phyloP scores from a whole-genome alignment of 2,888 invertebrate genomes.

The Heliconius erato region DNA sequence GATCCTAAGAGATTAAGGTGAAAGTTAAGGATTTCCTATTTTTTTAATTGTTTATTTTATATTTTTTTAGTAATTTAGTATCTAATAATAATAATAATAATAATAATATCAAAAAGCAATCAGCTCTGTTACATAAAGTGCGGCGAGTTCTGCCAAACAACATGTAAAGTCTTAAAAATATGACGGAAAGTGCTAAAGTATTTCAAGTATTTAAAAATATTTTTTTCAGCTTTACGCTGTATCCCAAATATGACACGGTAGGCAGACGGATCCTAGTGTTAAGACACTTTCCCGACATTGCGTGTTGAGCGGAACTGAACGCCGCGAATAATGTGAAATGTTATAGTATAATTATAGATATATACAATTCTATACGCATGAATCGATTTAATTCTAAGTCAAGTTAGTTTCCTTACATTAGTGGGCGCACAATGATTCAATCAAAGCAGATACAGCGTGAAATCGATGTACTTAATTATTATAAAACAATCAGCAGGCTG shows the following conservation, averaged over 20 bases:
- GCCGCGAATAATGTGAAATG: background rate
- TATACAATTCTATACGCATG: background rate
- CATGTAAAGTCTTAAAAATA: too few species aligned
- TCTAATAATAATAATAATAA: too few species aligned
- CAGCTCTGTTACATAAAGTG: too few species aligned
- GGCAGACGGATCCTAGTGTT: background rate
- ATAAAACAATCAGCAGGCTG: conserved; percentile 72
- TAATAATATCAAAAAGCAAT: too few species aligned
- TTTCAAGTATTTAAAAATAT: too few species aligned
- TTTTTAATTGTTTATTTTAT: background rate
- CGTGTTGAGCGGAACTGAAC: background rate
- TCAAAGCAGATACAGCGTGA: conserved; percentile 66
- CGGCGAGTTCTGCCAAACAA: too few species aligned
- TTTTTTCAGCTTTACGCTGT: background rate
- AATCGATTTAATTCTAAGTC: background rate
- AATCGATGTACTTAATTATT: conserved; percentile 71
- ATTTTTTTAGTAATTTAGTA: too few species aligned
- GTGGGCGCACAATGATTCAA: conserved; percentile 17
- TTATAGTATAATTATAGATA: background rate
- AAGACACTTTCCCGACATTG: background rate
- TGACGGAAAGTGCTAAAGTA: too few species aligned
- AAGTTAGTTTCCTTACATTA: conserved; percentile 4
- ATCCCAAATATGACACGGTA: background rate
- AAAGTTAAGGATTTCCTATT: background rate
- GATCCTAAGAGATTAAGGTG: background rate